Percentiles rank a stretch among this genome's conserved stretches.
These are phyloP conservation scores for Rhinoraja longicauda DNA, from an alignment of 2,797 vertebrate genomes.

Conservation along the genomic window DNA sequence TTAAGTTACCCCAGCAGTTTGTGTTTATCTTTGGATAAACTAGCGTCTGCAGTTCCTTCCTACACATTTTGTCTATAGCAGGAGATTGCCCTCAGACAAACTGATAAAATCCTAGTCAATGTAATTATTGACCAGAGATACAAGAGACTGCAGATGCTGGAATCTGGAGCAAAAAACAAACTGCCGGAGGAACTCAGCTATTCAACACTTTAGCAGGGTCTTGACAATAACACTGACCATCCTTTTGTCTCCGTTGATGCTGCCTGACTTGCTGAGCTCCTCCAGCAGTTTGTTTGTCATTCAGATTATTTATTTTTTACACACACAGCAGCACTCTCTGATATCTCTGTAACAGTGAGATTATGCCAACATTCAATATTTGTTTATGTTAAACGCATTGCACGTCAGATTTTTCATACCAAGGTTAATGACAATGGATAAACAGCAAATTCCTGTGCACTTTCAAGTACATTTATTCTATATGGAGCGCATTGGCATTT, in stretches of 20 bases:
- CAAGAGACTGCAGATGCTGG: no score
- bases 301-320: constrained; percentile 41
- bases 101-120: constrained; percentile 39
- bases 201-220: no score
- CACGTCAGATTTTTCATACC: constrained; percentile 40
- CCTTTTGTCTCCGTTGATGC: no score
- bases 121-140: constrained; percentile 39
- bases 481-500: neutral
- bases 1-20: no score
- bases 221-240: no score
- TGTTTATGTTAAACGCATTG: constrained; percentile 43
- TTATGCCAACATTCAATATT: constrained; percentile 43
- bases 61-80: no score
- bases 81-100: constrained; percentile 32
- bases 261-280: no score
- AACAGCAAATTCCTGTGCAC: constrained; percentile 43
- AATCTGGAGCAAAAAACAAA: no score
- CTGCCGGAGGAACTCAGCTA: no score
- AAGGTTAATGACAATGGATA: constrained; percentile 40
- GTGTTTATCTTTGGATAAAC: no score
- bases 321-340: constrained; percentile 41
- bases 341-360: constrained; percentile 38
- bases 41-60: no score
- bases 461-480: neutral
- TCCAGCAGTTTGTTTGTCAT: no score